Base-by-base conservation (phyloP, 2,888 invertebrate species). In the Bugula neritina region DNA sequence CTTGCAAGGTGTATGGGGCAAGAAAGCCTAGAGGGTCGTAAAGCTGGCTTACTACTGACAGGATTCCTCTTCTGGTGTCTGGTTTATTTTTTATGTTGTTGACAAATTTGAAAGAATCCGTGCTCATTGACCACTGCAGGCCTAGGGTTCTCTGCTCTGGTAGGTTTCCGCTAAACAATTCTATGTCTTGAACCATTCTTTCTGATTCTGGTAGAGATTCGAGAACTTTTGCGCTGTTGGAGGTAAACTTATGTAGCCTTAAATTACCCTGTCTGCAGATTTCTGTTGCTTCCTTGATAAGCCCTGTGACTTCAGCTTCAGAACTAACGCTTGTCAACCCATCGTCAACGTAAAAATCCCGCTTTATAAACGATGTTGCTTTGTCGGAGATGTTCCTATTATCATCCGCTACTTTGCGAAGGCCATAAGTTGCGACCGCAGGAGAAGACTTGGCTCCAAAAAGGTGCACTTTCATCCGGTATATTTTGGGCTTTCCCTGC, bases 271-370 rank as follows among this genome's bases (percentile, higher is more conserved):
- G 72, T 0, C 54, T 29, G 43, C 75, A 77, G 27, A 77, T 69
- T 10, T 43, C 55, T 54, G 72, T 71, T 23, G 55, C 72, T 10
- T 58, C 73, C 21, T 69, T n/a, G 2, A 75, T 72, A 29, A 77
- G n/a, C 0, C 54, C 5, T 10, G 74, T 71, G 17, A 75, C 76
- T 43, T 75, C 73, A 27, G 69, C 55, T 35, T 69, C 69, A 25
- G 74, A 63, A 3, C 72, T 57, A 1, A 75, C 72, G 3, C 72
- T 73, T n/a, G 63, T 69, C 1, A 77, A 27, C 0, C 76, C 76
- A 69, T 76, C 76, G 63, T 77, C 77, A 1, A 77, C 76, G 69
- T 76, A 76, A 55, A 77, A 76, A 55, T 76, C 70, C 1, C 70
- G 35, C 25, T 71, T 25, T 10, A 77, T 25, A 35, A 76, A 75